Percentiles rank a stretch among this genome's conserved stretches.
Evolutionary conservation across 2,113 vertebrate species (phyloP).

Genomic region (Illadopsis cleaveri): DNA sequence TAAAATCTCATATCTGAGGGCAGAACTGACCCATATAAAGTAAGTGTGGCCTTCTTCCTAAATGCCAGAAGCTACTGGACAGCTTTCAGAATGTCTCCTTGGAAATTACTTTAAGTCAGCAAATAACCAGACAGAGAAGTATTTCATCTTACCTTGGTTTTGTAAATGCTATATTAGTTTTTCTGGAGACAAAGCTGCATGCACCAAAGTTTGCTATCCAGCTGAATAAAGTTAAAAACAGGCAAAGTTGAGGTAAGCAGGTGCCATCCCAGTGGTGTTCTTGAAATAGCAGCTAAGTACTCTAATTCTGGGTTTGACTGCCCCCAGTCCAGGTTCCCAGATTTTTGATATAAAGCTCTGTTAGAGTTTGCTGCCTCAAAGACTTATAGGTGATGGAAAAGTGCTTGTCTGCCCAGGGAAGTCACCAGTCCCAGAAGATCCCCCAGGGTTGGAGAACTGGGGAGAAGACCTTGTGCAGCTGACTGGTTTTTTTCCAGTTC

Average conservation of each 20-base stretch:
- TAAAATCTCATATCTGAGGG: background rate
- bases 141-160: slow-evolving; percentile 19
- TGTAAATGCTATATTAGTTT: background rate
- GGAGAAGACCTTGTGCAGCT: background rate
- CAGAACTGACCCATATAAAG: background rate
- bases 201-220: background rate
- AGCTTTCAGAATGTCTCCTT: background rate
- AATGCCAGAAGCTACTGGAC: background rate
- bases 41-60: background rate
- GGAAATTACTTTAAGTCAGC: background rate
- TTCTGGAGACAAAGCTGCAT: background rate
- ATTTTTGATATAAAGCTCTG: background rate
- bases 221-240: background rate
- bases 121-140: background rate
- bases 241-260: background rate
- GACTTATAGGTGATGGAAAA: background rate
- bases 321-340: background rate
- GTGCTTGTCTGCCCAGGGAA: background rate
- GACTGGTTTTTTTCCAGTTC: background rate
- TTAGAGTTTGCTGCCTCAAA: background rate
- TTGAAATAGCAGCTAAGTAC: background rate
- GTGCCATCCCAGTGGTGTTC: background rate
- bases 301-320: background rate
- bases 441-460: fast-evolving
- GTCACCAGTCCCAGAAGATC: background rate